phyloP scores from a whole-genome alignment of 2,113 vertebrate genomes.

The Charadrius vociferus region DNA sequence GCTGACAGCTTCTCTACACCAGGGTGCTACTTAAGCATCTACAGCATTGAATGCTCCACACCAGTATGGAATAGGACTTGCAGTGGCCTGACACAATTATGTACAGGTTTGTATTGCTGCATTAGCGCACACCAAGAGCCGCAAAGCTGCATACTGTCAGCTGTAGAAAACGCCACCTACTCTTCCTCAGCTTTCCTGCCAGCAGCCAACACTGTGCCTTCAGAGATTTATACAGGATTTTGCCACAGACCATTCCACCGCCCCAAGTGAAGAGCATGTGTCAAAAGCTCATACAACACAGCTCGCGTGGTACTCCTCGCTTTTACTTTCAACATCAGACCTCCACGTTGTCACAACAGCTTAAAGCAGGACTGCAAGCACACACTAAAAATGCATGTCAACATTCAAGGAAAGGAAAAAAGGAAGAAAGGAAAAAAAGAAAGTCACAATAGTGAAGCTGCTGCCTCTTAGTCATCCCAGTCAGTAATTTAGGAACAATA shows the following conservation, averaged over 20 bases:
- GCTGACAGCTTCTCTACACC: neutral
- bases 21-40: neutral
- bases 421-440: neutral
- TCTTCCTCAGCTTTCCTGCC: neutral
- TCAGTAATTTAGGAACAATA: slow-evolving; percentile 63
- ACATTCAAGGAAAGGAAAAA: neutral
- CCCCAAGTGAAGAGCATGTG: neutral
- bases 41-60: neutral
- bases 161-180: neutral
- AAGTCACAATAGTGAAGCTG: neutral
- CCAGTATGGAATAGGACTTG: accelerated
- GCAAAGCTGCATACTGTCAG: neutral
- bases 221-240: neutral
- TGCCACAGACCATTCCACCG: neutral
- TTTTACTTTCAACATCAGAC: neutral
- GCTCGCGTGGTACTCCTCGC: neutral
- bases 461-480: neutral
- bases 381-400: neutral
- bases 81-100: neutral
- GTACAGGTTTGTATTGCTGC: neutral
- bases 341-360: neutral
- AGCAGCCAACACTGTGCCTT: neutral
- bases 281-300: neutral
- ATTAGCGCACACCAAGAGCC: neutral
- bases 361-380: neutral